These are phyloP conservation scores for Styela plicata DNA, from an alignment of 23 tunicate species.

Conservation along the genomic window DNA sequence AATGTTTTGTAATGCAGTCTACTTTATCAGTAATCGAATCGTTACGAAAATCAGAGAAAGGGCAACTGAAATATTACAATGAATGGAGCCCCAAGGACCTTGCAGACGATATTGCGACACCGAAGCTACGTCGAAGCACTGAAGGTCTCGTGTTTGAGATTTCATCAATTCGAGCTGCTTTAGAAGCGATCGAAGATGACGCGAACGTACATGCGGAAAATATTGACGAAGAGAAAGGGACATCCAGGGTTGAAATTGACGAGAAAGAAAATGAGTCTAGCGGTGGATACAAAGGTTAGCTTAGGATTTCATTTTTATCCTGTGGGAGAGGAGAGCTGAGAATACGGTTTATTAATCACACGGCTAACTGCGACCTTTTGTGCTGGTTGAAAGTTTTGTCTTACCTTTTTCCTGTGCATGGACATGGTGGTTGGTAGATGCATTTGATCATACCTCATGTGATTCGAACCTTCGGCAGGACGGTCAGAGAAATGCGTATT, in stretches of 20 bases:
- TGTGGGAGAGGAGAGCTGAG: too few species aligned
- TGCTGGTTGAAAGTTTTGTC: too few species aligned
- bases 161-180: constrained; percentile 1
- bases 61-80: constrained; percentile 16
- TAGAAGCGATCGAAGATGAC: constrained; percentile 32
- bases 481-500: too few species aligned
- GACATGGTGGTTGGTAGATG: too few species aligned
- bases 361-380: too few species aligned
- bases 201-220: background rate
- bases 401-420: too few species aligned
- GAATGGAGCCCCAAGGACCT: constrained; percentile 12
- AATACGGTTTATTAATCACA: too few species aligned
- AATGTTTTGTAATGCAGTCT: too few species aligned
- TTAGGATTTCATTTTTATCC: too few species aligned
- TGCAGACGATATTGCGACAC: background rate
- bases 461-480: too few species aligned
- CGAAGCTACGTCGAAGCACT: background rate
- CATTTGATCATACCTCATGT: too few species aligned
- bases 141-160: constrained; percentile 5
- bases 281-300: background rate
- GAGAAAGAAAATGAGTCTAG: background rate
- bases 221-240: constrained; percentile 3
- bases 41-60: constrained; percentile 17
- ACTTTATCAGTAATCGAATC: constrained; percentile 1
- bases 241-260: background rate